Percentiles rank a stretch among this genome's conserved stretches.
phyloP scores from a whole-genome alignment of 1,140 invertebrate species.

The Xylocopa sonorina region DNA sequence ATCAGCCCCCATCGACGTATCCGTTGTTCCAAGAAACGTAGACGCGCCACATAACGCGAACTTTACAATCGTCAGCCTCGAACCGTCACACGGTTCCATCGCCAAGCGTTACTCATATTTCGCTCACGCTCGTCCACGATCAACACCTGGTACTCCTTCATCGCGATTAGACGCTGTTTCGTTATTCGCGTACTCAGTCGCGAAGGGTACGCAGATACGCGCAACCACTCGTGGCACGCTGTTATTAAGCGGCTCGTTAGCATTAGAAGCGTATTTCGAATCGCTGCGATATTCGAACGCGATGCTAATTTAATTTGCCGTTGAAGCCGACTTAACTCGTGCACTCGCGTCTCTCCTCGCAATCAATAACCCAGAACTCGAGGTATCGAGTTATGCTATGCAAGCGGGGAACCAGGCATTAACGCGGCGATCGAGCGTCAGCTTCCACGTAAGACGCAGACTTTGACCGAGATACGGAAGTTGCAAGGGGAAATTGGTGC shows the following conservation, averaged over 20 bases:
- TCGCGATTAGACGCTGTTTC: not conserved
- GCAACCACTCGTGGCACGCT: no score
- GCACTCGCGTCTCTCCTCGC: not conserved
- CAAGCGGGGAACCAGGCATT: constrained; percentile 9
- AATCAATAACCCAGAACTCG: constrained; percentile 15
- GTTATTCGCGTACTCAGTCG: not conserved
- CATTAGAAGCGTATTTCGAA: constrained; percentile 25
- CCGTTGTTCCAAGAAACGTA: not conserved
- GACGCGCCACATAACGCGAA: not conserved
- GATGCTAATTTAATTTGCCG: constrained; percentile 32
- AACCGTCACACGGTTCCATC: not conserved
- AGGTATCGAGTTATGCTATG: constrained; percentile 21
- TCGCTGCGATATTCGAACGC: not conserved
- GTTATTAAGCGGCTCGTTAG: constrained; percentile 21
- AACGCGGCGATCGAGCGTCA: not conserved
- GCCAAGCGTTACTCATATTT: constrained; percentile 26
- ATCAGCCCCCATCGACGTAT: not conserved
- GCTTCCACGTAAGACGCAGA: not conserved
- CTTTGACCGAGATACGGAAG: constrained; percentile 3
- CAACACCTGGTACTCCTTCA: not conserved
- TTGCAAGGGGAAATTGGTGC: constrained; percentile 50
- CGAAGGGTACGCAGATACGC: no score
- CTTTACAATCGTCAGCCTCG: constrained; percentile 4
- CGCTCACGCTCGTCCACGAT: no score
- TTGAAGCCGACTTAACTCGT: not conserved